Conservation (phyloP, 2,113 vertebrate species). For the Toxostoma redivivum region DNA sequence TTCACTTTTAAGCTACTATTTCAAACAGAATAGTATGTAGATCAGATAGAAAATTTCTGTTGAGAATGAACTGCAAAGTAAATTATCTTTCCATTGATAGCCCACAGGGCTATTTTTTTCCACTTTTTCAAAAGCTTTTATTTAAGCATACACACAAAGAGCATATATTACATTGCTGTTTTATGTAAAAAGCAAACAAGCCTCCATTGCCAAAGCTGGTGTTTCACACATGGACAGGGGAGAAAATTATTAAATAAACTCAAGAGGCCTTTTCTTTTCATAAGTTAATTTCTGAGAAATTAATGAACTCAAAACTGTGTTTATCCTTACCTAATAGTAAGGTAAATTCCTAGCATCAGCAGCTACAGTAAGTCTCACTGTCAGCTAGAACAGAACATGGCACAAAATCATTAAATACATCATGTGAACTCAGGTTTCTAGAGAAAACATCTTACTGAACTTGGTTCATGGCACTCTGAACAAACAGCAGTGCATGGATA, state of each 20-base stretch:
- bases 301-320: neutral
- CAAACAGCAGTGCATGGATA: neutral
- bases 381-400: neutral
- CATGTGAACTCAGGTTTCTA: neutral
- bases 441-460: neutral
- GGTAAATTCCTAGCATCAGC: neutral
- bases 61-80: neutral
- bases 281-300: neutral
- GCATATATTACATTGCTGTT: neutral
- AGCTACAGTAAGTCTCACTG: neutral
- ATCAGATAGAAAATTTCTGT: neutral
- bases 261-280: neutral
- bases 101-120: neutral
- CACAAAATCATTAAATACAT: neutral
- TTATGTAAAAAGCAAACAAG: neutral
- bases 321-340: neutral
- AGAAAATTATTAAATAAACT: neutral
- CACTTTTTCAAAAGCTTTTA: conserved; percentile 1
- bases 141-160: conserved; percentile 7
- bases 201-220: neutral
- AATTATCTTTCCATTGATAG: neutral
- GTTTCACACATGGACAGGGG: neutral
- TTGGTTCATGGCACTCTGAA: neutral
- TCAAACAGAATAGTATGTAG: neutral
- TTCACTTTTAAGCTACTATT: neutral